Percentiles rank a stretch among this genome's conserved stretches.
Conservation (phyloP, 2,888 invertebrate genomes). For the Drosophila mercatorum region DNA sequence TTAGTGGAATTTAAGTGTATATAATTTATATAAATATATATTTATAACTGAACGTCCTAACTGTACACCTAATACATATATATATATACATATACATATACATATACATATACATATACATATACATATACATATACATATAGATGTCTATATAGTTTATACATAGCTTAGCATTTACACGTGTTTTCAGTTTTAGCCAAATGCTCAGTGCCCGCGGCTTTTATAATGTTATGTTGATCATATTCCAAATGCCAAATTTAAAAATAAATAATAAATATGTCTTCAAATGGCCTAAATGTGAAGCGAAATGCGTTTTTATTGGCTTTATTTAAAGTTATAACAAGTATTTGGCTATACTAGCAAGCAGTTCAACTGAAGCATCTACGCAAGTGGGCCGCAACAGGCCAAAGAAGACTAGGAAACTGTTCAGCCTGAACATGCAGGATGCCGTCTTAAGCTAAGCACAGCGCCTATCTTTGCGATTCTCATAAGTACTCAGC, state of each 20-base stretch:
- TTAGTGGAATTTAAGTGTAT: slow-evolving; percentile 49
- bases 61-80: slow-evolving; percentile 28
- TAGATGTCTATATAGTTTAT: neutral
- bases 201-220: slow-evolving; percentile 12
- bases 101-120: slow-evolving; percentile 27
- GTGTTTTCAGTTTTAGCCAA: slow-evolving; percentile 36
- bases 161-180: slow-evolving; percentile 23
- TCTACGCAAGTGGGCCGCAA: too few species aligned
- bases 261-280: slow-evolving; percentile 44
- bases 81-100: slow-evolving; percentile 28
- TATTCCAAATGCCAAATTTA: slow-evolving; percentile 66
- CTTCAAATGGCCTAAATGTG: slow-evolving; percentile 48
- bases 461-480: too few species aligned
- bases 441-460: too few species aligned
- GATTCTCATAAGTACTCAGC: too few species aligned
- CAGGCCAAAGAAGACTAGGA: too few species aligned
- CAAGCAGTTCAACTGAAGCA: too few species aligned
- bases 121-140: slow-evolving; percentile 29
- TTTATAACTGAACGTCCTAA: slow-evolving; percentile 40
- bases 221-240: slow-evolving; percentile 57
- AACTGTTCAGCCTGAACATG: too few species aligned
- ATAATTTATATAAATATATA: slow-evolving; percentile 46
- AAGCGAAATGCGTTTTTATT: slow-evolving; percentile 11
- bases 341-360: too few species aligned
- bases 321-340: too few species aligned